A percentile compares a stretch with the other conserved stretches of the same genome.
These are phyloP conservation scores for Odontomachus brunneus DNA, from an alignment of 1,140 invertebrate species.

Conservation along the genomic window DNA sequence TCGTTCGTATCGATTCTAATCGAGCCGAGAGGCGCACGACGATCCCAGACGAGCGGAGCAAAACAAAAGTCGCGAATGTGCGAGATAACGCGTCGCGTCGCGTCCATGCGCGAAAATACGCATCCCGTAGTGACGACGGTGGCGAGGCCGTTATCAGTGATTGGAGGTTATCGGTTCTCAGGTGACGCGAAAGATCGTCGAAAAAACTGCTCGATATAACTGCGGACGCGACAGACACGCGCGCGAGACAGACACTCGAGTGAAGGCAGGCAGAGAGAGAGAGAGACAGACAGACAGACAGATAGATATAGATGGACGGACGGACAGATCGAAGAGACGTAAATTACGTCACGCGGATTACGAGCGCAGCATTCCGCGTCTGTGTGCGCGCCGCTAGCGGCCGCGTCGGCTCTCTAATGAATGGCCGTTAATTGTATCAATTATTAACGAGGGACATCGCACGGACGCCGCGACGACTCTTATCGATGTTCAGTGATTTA, in stretches of 20 bases:
- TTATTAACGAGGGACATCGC: slow-evolving; percentile 79
- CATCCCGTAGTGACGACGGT: too few species aligned
- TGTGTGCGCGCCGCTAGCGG: slow-evolving; percentile 29
- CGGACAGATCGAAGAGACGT: slow-evolving; percentile 54
- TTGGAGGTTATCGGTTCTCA: neutral
- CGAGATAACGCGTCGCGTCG: neutral
- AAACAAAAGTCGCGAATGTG: neutral
- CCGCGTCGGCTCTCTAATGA: slow-evolving; percentile 72
- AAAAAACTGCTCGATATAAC: neutral
- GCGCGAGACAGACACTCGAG: neutral
- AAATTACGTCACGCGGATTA: slow-evolving; percentile 61
- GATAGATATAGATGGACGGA: neutral
- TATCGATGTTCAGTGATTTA: slow-evolving; percentile 81
- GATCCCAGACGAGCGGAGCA: neutral
- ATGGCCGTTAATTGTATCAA: slow-evolving; percentile 81
- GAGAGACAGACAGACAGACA: neutral
- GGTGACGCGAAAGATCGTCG: neutral
- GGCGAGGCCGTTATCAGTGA: neutral
- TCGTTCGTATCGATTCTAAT: slow-evolving; percentile 21
- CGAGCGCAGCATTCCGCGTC: neutral
- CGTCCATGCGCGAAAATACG: neutral
- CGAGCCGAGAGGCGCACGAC: neutral
- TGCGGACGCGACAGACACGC: neutral
- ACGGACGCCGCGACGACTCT: slow-evolving; percentile 74
- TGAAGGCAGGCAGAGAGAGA: neutral